These are phyloP conservation scores for Plagodis dolabraria DNA, from an alignment of 2,888 invertebrate species.

Conservation along the genomic window DNA sequence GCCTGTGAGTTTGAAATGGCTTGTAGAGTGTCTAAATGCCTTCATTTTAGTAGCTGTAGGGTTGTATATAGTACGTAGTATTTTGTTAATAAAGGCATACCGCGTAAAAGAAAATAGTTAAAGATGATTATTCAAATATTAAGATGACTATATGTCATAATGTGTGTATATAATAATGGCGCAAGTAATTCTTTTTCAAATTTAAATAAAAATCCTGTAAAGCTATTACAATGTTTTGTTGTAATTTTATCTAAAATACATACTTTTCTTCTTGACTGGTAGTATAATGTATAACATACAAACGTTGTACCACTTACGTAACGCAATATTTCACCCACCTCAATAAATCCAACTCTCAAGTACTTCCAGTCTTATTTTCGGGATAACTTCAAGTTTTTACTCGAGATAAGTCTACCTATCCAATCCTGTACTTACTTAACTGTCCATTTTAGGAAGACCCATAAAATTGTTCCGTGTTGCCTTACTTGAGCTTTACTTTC, in stretches of 20 bases:
- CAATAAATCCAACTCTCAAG: slow-evolving; percentile 62
- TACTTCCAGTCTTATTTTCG: slow-evolving; percentile 61
- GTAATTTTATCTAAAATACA: not conserved
- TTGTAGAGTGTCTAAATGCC: too few species aligned
- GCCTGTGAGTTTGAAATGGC: too few species aligned
- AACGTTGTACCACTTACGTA: slow-evolving; percentile 33
- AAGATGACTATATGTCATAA: too few species aligned
- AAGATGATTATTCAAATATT: too few species aligned
- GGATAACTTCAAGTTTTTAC: slow-evolving; percentile 65
- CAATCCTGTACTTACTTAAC: slow-evolving; percentile 63
- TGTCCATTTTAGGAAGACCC: slow-evolving; percentile 64
- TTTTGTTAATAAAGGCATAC: too few species aligned
- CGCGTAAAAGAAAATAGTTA: too few species aligned
- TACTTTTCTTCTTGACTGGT: not conserved
- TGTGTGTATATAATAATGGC: too few species aligned
- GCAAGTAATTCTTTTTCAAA: too few species aligned
- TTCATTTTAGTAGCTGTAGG: too few species aligned
- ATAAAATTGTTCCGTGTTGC: slow-evolving; percentile 59
- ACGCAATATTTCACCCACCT: slow-evolving; percentile 43
- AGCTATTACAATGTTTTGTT: not conserved
- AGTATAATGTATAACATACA: slow-evolving; percentile 17
- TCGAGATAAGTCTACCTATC: slow-evolving; percentile 73
- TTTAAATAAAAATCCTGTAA: too few species aligned
- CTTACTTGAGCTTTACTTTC: slow-evolving; percentile 54
- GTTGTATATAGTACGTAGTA: too few species aligned